phyloP scores from a whole-genome alignment of 2,888 invertebrate genomes.

The Drosophila phalerata region DNA sequence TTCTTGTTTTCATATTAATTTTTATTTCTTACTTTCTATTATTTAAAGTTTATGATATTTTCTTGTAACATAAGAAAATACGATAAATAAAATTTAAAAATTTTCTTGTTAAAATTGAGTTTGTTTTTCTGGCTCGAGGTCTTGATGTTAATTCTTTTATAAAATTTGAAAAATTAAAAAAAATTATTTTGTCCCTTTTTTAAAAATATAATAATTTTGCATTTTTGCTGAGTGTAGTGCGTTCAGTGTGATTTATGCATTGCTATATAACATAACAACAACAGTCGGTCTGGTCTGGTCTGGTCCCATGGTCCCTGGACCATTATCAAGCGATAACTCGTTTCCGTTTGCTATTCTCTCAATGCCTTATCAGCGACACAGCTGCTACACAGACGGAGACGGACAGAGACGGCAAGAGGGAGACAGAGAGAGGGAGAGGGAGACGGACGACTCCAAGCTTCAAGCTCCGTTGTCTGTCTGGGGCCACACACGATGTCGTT shows the following conservation, averaged over 20 bases:
- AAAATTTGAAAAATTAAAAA: too few relatives aligned
- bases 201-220: too few relatives aligned
- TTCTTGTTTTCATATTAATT: too few relatives aligned
- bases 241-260: constrained; percentile 23
- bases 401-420: neutral
- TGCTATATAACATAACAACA: neutral
- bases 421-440: neutral
- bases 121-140: too few relatives aligned
- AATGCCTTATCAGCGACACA: constrained; percentile 32
- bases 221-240: neutral
- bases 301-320: constrained; percentile 46
- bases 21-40: too few relatives aligned
- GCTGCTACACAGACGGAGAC: constrained; percentile 31
- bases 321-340: constrained; percentile 66
- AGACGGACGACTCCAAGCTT: neutral
- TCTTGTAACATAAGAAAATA: too few relatives aligned
- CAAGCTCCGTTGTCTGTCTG: constrained; percentile 11
- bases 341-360: constrained; percentile 48
- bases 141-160: too few relatives aligned
- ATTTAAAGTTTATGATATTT: too few relatives aligned
- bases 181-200: too few relatives aligned
- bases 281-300: constrained; percentile 9
- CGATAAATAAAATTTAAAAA: too few relatives aligned
- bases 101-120: too few relatives aligned
- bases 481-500: constrained; percentile 52